These are phyloP conservation scores for Leptoteleia sp. DNA, from an alignment of 1,140 invertebrate species.

Conservation along the genomic window DNA sequence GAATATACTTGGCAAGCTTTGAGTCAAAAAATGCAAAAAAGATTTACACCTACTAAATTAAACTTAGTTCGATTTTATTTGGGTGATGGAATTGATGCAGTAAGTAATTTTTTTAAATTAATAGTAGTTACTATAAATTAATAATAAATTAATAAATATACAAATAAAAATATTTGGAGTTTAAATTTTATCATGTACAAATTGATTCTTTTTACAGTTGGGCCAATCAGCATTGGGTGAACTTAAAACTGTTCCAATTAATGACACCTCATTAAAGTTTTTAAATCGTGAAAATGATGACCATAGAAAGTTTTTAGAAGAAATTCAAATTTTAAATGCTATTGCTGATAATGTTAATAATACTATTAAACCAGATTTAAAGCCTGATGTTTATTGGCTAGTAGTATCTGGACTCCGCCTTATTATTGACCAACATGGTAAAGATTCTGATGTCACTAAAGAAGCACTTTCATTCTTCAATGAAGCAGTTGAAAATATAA, in stretches of 20 bases:
- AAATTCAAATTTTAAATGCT: constrained; percentile 84
- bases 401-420: constrained; percentile 83
- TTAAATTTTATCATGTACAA: no score
- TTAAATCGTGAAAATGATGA: constrained; percentile 80
- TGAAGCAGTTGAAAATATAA: constrained; percentile 82
- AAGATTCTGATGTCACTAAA: constrained; percentile 84
- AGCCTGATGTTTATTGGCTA: constrained; percentile 86
- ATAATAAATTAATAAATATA: no score
- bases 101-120: constrained; percentile 79
- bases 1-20: constrained; percentile 84
- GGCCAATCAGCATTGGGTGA: constrained; percentile 80
- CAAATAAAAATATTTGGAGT: no score
- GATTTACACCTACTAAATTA: constrained; percentile 80
- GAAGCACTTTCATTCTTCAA: constrained; percentile 86
- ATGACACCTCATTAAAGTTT: constrained; percentile 69
- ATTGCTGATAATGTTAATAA: constrained; percentile 83
- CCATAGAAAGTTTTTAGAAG: constrained; percentile 85
- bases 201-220: constrained; percentile 68
- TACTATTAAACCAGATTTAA: constrained; percentile 81
- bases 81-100: constrained; percentile 84
- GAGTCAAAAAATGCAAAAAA: constrained; percentile 82
- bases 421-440: constrained; percentile 85
- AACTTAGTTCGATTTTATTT: constrained; percentile 85
- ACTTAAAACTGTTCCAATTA: constrained; percentile 80
- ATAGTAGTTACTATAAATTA: no score